phyloP scores from a whole-genome alignment of 2,113 vertebrate genomes.

The Argyrosomus japonicus region DNA sequence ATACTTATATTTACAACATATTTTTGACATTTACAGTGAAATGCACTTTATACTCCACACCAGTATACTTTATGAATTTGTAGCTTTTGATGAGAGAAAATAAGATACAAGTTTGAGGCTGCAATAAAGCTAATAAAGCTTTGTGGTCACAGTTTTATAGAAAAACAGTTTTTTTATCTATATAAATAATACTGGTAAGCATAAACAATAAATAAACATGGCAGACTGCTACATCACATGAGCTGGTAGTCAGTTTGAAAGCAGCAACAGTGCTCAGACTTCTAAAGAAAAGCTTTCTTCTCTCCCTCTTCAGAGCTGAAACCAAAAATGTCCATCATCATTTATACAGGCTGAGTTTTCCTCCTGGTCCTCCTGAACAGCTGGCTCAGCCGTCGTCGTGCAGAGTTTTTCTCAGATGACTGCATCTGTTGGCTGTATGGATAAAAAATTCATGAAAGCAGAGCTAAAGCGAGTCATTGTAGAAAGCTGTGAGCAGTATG shows the following conservation, averaged over 20 bases:
- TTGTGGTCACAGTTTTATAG: not conserved
- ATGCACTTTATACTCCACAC: not conserved
- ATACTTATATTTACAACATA: not conserved
- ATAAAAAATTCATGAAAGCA: constrained; percentile 59
- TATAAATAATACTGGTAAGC: constrained; percentile 29
- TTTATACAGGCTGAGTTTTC: constrained; percentile 49
- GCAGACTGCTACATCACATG: constrained; percentile 7
- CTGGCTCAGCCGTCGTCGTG: constrained; percentile 57
- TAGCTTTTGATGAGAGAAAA: not conserved
- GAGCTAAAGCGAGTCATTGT: not conserved
- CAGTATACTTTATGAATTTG: not conserved
- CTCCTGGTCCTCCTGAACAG: constrained; percentile 73
- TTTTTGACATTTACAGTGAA: not conserved
- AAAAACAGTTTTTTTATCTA: not conserved
- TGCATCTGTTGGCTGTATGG: constrained; percentile 68
- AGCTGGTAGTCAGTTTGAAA: constrained; percentile 18
- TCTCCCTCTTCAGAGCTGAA: constrained; percentile 7
- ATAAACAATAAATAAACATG: constrained; percentile 49
- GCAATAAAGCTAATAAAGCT: not conserved
- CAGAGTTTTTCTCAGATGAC: constrained; percentile 57
- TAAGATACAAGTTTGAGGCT: not conserved
- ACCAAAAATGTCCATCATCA: constrained; percentile 6
- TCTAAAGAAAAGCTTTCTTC: constrained; percentile 14
- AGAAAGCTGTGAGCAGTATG: constrained; percentile 4
- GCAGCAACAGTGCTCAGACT: not conserved